These are phyloP conservation scores for Rhynchophorus ferrugineus DNA, from an alignment of 1,140 invertebrate species.

Conservation along the genomic window DNA sequence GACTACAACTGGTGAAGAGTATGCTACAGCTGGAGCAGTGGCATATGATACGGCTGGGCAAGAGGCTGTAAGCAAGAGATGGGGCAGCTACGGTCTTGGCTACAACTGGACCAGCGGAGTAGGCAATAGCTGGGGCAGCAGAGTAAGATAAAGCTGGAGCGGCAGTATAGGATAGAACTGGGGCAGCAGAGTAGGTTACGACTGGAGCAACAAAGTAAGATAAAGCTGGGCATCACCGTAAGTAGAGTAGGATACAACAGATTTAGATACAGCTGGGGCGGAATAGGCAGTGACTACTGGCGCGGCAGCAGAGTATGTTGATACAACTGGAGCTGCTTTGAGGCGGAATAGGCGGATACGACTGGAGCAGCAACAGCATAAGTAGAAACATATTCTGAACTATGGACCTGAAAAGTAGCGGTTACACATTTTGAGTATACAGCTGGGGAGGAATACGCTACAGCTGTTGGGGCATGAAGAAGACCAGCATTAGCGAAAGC, in stretches of 20 bases:
- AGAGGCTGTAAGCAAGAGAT: no score
- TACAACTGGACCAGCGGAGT: slow-evolving; percentile 37
- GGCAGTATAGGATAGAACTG: slow-evolving; percentile 22
- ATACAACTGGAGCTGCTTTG: neutral
- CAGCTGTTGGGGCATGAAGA: slow-evolving; percentile 13
- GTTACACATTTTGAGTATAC: no score
- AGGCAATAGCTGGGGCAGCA: slow-evolving; percentile 37
- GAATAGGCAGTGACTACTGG: slow-evolving; percentile 2
- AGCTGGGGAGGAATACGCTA: slow-evolving; percentile 7
- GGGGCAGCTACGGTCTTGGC: slow-evolving; percentile 40
- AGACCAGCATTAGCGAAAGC: slow-evolving; percentile 32
- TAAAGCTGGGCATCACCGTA: no score
- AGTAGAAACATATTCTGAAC: no score
- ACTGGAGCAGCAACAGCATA: slow-evolving; percentile 2
- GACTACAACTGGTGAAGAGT: slow-evolving; percentile 41
- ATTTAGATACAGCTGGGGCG: no score
- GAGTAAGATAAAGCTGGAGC: slow-evolving; percentile 37
- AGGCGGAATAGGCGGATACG: slow-evolving; percentile 26
- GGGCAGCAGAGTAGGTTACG: slow-evolving; percentile 26
- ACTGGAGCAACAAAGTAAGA: no score
- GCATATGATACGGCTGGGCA: no score
- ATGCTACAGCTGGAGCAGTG: slow-evolving; percentile 42
- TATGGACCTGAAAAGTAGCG: no score
- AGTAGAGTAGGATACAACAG: no score
- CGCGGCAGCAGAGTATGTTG: slow-evolving; percentile 7